Evolutionary conservation across 2,113 vertebrate species (phyloP).

Genomic region (Esox niger): DNA sequence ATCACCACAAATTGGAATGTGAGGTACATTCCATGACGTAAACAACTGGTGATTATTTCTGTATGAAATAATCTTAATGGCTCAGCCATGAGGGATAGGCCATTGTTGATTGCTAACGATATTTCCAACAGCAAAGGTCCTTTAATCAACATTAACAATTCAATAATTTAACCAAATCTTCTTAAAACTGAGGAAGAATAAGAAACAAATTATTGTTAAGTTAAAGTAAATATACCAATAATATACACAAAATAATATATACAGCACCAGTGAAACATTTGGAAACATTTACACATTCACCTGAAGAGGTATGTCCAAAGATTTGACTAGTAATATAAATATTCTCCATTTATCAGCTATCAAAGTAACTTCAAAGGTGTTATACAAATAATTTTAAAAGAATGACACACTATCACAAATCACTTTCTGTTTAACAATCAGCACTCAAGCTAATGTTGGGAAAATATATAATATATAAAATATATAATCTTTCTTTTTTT

Average conservation of each 20-base stretch:
- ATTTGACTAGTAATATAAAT: too few relatives aligned
- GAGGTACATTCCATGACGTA: conserved; percentile 45
- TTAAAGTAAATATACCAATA: too few relatives aligned
- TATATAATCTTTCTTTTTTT: conserved; percentile 38
- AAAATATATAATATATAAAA: background rate
- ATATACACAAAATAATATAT: too few relatives aligned
- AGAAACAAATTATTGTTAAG: too few relatives aligned
- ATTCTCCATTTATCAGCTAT: too few relatives aligned
- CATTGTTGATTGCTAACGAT: conserved; percentile 26
- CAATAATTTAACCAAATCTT: too few relatives aligned
- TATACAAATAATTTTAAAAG: background rate
- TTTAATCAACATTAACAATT: background rate
- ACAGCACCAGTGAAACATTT: too few relatives aligned
- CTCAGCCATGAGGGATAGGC: conserved; percentile 37
- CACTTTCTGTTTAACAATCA: conserved; percentile 11
- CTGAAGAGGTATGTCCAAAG: too few relatives aligned
- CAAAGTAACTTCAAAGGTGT: background rate
- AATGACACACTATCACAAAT: background rate
- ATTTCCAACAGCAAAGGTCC: conserved; percentile 24
- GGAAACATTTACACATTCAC: too few relatives aligned
- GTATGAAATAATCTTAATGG: conserved; percentile 56
- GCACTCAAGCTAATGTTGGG: conserved; percentile 30
- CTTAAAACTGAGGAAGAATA: background rate
- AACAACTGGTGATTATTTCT: conserved; percentile 52
- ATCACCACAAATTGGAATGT: conserved; percentile 31